Evolutionary conservation across 2,888 invertebrate species (phyloP).

Genomic region (Mythimna loreyi): DNA sequence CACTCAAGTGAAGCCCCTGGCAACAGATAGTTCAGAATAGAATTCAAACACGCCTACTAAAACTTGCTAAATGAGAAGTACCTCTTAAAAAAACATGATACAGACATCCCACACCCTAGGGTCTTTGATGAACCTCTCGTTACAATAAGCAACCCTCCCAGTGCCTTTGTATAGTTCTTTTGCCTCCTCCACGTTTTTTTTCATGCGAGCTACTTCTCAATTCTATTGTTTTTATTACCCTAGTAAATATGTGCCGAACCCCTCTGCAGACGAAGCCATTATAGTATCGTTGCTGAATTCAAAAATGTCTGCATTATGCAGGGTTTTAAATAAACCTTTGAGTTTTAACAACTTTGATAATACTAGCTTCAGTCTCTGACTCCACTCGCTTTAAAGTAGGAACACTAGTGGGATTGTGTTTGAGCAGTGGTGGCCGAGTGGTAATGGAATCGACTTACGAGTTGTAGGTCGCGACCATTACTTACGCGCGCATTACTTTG

Average conservation of each 20-base stretch:
- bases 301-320: constrained; percentile 75
- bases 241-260: constrained; percentile 61
- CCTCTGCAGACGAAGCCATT: constrained; percentile 63
- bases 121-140: constrained; percentile 56
- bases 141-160: constrained; percentile 56
- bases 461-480: no score
- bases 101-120: constrained; percentile 35
- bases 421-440: no score
- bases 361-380: background rate
- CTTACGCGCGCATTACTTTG: no score
- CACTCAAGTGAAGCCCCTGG: no score
- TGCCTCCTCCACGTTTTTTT: constrained; percentile 55
- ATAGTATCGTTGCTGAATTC: constrained; percentile 72
- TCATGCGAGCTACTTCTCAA: constrained; percentile 51
- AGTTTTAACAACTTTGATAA: constrained; percentile 68
- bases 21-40: no score
- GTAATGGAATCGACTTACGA: no score
- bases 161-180: constrained; percentile 43
- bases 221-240: constrained; percentile 62
- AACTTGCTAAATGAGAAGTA: constrained; percentile 26
- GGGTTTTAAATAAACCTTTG: constrained; percentile 73
- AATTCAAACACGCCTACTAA: no score
- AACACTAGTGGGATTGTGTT: no score
- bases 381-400: no score
- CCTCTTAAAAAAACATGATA: constrained; percentile 19